Conservation (phyloP, 2,113 vertebrate genomes). For the Callorhinus ursinus region DNA sequence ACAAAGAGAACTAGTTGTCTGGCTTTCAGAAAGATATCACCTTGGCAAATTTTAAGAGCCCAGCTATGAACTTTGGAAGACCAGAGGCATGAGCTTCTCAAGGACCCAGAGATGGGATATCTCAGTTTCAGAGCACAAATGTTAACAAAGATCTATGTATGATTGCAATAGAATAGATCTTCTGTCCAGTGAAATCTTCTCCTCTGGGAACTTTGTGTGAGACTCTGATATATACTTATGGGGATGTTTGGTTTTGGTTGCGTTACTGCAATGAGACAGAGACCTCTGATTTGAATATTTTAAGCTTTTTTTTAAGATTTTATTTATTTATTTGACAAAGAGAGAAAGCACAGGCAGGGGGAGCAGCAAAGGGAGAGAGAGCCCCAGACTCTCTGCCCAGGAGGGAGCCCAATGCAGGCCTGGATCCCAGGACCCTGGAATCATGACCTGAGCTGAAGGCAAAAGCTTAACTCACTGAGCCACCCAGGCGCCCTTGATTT, state of each 20-base stretch:
- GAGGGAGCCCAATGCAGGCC: neutral
- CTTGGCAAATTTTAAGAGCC: neutral
- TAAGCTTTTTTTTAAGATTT: neutral
- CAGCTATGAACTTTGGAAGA: neutral
- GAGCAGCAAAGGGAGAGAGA: neutral
- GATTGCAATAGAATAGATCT: neutral
- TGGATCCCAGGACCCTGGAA: neutral
- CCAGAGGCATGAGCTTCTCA: neutral
- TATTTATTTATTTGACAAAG: too few relatives aligned
- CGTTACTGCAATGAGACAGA: neutral
- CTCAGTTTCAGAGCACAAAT: neutral
- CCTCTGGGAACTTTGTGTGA: neutral
- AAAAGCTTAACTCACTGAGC: neutral
- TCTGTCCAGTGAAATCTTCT: neutral
- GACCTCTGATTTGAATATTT: neutral
- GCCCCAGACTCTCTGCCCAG: neutral
- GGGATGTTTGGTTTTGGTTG: neutral
- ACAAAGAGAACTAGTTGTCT: neutral
- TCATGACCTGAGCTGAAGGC: neutral
- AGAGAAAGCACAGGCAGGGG: neutral
- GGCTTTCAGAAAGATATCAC: neutral
- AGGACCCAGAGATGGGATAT: neutral
- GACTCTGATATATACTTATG: neutral
- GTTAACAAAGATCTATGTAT: neutral
- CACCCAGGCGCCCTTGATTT: neutral